Evolutionary conservation across 1,140 invertebrate genomes (phyloP).

Genomic region (Bombus balteatus): DNA sequence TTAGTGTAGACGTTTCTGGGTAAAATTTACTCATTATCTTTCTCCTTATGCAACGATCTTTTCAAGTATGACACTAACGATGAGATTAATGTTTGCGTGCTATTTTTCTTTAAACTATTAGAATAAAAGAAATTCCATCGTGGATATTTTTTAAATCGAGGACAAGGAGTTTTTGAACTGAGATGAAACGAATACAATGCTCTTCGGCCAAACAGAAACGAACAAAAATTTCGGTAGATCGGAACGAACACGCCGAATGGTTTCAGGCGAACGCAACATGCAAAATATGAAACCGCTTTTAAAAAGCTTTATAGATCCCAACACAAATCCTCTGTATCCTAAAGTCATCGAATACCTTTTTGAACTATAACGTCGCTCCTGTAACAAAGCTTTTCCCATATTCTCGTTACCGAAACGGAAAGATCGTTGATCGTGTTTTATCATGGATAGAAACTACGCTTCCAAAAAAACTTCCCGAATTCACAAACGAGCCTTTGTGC

Average conservation of each 20-base stretch:
- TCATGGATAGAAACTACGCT: neutral
- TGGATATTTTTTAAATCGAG: too few species aligned
- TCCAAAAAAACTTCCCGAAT: neutral
- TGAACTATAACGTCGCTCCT: neutral
- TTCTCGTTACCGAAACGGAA: neutral
- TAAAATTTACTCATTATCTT: neutral
- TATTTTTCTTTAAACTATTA: fast-evolving
- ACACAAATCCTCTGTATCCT: neutral
- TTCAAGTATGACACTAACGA: neutral
- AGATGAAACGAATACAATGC: neutral
- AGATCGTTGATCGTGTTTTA: slow-evolving; percentile 4
- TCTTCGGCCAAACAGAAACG: neutral
- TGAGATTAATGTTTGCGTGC: neutral
- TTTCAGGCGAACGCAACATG: neutral
- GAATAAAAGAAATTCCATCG: neutral
- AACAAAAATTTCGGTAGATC: neutral
- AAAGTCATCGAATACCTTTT: neutral
- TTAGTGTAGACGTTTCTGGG: neutral
- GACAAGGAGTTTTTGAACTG: too few species aligned
- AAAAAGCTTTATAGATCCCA: neutral
- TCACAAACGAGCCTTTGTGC: neutral
- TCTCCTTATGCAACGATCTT: neutral
- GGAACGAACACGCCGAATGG: too few species aligned
- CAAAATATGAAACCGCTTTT: neutral
- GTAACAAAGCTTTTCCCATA: neutral